These are phyloP conservation scores for Ceyx erithaca DNA, from an alignment of 2,797 vertebrate genomes.

Conservation along the genomic window DNA sequence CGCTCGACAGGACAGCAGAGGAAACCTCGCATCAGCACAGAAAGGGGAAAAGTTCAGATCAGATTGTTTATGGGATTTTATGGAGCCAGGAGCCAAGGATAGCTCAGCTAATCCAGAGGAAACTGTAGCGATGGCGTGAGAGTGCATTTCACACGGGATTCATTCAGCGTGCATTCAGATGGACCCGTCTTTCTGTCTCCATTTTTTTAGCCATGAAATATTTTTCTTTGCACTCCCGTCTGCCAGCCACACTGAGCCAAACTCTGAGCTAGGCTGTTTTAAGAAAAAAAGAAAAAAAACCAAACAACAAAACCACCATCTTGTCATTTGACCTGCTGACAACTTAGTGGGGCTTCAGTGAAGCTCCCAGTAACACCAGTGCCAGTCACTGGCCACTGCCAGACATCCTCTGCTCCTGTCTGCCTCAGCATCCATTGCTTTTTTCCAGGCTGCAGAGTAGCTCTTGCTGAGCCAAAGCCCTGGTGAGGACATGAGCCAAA, in stretches of 20 bases:
- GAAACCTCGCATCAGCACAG: slow-evolving; percentile 1
- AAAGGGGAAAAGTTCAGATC: slow-evolving; percentile 70
- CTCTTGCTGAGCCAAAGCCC: background rate
- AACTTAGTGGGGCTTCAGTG: background rate
- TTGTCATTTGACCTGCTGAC: background rate
- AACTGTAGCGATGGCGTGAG: slow-evolving; percentile 52
- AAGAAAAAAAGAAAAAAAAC: background rate
- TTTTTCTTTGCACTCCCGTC: slow-evolving; percentile 57
- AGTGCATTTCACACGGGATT: slow-evolving; percentile 65
- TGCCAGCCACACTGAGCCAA: slow-evolving; percentile 52
- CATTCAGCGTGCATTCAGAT: background rate
- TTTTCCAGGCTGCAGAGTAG: background rate
- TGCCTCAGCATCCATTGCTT: slow-evolving; percentile 11
- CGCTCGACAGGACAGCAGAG: background rate
- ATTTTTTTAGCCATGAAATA: slow-evolving; percentile 63
- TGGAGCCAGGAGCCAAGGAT: slow-evolving; percentile 53
- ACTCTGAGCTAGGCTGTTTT: slow-evolving; percentile 24
- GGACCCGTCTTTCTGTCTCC: slow-evolving; percentile 74
- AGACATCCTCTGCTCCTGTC: background rate
- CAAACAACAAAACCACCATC: background rate
- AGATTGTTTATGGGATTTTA: slow-evolving; percentile 57
- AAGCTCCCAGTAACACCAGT: background rate
- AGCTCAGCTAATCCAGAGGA: slow-evolving; percentile 66
- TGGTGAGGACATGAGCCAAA: background rate
- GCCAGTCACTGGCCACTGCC: background rate